Conservation (phyloP, 2,113 vertebrate species). For the Lamprotornis superbus region DNA sequence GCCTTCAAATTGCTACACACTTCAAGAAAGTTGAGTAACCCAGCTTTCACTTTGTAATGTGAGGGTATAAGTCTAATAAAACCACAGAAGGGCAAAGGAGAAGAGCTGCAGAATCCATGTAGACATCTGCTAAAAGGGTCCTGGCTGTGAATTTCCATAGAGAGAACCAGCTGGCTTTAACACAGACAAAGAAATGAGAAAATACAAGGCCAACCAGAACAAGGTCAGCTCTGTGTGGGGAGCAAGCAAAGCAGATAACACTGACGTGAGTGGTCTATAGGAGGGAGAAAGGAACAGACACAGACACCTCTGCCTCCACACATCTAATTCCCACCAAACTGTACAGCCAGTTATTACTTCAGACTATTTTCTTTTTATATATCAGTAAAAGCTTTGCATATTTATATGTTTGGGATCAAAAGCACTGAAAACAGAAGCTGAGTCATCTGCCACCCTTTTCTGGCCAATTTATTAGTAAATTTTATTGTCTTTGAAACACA, state of each 20-base stretch:
- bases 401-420: neutral
- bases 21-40: slow-evolving; percentile 52
- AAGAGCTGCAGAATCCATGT: slow-evolving; percentile 41
- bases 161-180: slow-evolving; percentile 53
- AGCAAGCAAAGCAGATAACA: neutral
- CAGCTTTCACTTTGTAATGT: slow-evolving; percentile 46
- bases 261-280: neutral
- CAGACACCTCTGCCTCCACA: neutral
- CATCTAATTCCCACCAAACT: neutral
- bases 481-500: neutral
- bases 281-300: neutral
- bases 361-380: neutral
- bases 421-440: neutral
- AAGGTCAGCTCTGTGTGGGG: slow-evolving; percentile 34
- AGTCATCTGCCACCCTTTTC: neutral
- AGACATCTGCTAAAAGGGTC: slow-evolving; percentile 63
- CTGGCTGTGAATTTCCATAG: slow-evolving; percentile 59
- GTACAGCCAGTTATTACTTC: neutral
- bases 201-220: slow-evolving; percentile 51
- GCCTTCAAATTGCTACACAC: slow-evolving; percentile 34
- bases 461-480: neutral
- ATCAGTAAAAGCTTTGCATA: neutral
- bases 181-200: slow-evolving; percentile 49
- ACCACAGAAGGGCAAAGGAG: slow-evolving; percentile 46
- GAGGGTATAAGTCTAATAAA: slow-evolving; percentile 57